Conservation (phyloP, 2,888 invertebrate genomes). For the Drosophila putrida region DNA sequence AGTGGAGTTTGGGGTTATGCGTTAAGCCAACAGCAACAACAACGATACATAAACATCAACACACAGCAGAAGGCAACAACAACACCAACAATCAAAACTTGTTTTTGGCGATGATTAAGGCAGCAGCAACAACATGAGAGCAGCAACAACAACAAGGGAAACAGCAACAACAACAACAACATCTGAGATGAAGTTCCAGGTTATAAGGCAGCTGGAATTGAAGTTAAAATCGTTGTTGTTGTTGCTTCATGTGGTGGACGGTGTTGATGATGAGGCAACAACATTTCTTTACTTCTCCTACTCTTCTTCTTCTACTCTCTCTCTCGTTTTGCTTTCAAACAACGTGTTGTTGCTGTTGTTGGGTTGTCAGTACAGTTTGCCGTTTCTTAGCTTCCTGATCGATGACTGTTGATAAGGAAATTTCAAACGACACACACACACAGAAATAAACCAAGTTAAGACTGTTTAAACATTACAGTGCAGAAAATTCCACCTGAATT, state of each 20-base stretch:
- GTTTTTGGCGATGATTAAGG: constrained; percentile 74
- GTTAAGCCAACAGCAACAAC: constrained; percentile 45
- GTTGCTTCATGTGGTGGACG: constrained; percentile 10
- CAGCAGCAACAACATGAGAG: constrained; percentile 33
- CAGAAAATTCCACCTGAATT: not conserved
- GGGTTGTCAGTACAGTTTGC: constrained; percentile 64
- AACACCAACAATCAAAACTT: constrained; percentile 52
- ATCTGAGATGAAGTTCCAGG: constrained; percentile 34
- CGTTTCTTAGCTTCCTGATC: constrained; percentile 60
- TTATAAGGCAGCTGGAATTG: constrained; percentile 52
- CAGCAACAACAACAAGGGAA: constrained; percentile 17
- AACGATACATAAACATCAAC: constrained; percentile 21
- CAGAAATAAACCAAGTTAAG: constrained; percentile 1
- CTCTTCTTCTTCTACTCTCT: constrained; percentile 6
- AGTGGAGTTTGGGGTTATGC: constrained; percentile 48
- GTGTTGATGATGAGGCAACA: constrained; percentile 41
- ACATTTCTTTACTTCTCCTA: constrained; percentile 33
- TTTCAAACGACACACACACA: constrained; percentile 21
- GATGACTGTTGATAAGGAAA: constrained; percentile 25
- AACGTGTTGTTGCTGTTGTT: constrained; percentile 11
- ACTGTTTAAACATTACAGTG: constrained; percentile 5
- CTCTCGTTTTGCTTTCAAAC: constrained; percentile 5
- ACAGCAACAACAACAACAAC: constrained; percentile 12
- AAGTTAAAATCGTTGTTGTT: constrained; percentile 12
- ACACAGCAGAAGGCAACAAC: constrained; percentile 22